Percentiles rank a stretch among this genome's conserved stretches.
phyloP scores from a whole-genome alignment of 2,888 invertebrate genomes.

The Malthinus seriepunctatus region DNA sequence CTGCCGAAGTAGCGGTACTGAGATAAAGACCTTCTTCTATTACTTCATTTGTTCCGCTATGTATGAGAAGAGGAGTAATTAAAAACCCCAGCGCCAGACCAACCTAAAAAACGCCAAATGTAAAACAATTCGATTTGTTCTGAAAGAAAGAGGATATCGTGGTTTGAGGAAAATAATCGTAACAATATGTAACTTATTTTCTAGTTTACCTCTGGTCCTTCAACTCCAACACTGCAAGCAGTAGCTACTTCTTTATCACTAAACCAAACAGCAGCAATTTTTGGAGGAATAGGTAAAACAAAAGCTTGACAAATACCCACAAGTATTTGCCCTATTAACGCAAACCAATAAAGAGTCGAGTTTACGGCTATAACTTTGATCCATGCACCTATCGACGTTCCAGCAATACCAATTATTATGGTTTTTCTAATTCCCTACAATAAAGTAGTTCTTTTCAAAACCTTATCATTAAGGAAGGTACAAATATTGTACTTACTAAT shows the following conservation, averaged over 20 bases:
- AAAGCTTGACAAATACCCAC: conserved; percentile 89
- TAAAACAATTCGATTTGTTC: too few species aligned
- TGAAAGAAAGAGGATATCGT: too few species aligned
- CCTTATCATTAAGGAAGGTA: too few species aligned
- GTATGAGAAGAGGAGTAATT: not conserved
- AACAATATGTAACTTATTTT: conserved; percentile 33
- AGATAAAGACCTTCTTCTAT: not conserved
- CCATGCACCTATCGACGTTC: conserved; percentile 90
- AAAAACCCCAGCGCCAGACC: not conserved
- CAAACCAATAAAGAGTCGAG: conserved; percentile 83
- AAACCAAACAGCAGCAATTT: conserved; percentile 97
- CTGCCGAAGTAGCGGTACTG: not conserved
- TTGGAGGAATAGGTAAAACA: conserved; percentile 89
- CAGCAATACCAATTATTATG: conserved; percentile 79
- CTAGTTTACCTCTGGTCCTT: conserved; percentile 92
- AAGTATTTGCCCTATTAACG: conserved; percentile 87
- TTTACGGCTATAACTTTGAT: conserved; percentile 86
- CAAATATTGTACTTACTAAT: not conserved
- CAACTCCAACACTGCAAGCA: conserved; percentile 69
- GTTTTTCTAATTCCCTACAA: conserved; percentile 81
- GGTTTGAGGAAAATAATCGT: not conserved
- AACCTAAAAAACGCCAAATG: not conserved
- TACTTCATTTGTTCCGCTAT: not conserved
- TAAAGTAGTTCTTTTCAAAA: conserved; percentile 8
- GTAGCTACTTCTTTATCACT: conserved; percentile 54